Conservation (phyloP, 2,113 vertebrate genomes). For the Bucco capensis region DNA sequence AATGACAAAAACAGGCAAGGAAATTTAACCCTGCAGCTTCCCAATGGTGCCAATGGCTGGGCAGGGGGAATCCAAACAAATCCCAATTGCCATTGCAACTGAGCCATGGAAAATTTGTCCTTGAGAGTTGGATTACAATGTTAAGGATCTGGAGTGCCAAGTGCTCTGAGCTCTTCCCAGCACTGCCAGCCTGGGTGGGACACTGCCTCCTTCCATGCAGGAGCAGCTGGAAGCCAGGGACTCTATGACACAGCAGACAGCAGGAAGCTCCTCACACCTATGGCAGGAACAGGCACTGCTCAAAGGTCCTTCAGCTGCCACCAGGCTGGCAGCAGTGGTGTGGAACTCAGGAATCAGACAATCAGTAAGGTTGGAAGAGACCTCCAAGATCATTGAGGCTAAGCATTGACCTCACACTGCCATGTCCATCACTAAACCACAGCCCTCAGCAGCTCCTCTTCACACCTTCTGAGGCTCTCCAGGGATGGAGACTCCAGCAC, state of each 20-base stretch:
- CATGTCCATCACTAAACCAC: too few relatives aligned
- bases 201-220: fast-evolving
- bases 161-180: neutral
- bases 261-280: neutral
- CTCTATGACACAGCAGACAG: fast-evolving
- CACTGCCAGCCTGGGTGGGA: fast-evolving
- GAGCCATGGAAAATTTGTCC: neutral
- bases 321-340: neutral
- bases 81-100: neutral
- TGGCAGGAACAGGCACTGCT: neutral
- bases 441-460: too few relatives aligned
- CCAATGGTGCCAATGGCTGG: neutral
- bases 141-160: neutral
- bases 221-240: neutral
- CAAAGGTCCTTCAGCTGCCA: neutral
- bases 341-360: too few relatives aligned
- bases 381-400: too few relatives aligned
- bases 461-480: too few relatives aligned
- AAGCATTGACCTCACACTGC: too few relatives aligned
- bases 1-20: neutral
- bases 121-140: neutral
- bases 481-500: too few relatives aligned
- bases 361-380: too few relatives aligned
- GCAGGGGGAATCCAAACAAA: neutral
- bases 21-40: neutral